Conservation (phyloP, 2,888 invertebrate genomes). For the Tenthredo amoena region DNA sequence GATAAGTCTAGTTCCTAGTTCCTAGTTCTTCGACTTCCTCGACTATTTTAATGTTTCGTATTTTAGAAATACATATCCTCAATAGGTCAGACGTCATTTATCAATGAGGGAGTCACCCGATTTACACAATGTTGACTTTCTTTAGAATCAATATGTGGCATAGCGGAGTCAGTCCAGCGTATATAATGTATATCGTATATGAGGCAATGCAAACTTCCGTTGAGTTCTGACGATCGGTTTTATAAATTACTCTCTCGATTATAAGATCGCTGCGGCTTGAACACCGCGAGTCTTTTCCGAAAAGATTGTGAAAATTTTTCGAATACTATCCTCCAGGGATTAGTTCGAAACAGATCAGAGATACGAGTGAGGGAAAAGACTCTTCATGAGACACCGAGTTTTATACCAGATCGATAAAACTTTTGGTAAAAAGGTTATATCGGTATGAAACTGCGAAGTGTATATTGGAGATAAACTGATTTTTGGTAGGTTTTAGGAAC, state of each 20-base stretch:
- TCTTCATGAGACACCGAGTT: background rate
- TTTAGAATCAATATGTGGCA: background rate
- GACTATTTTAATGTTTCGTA: background rate
- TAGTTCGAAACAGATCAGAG: background rate
- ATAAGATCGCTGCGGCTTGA: background rate
- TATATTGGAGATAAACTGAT: background rate
- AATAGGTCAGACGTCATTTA: background rate
- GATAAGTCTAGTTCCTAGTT: background rate
- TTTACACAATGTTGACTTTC: background rate
- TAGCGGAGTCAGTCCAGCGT: too few species aligned
- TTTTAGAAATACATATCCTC: background rate
- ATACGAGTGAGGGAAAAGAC: background rate
- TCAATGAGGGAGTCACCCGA: background rate
- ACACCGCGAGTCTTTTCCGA: background rate
- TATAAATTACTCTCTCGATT: background rate
- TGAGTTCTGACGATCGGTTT: background rate
- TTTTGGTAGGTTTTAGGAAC: background rate
- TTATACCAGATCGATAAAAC: background rate
- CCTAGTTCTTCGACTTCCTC: background rate
- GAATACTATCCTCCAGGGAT: background rate
- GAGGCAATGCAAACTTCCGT: background rate
- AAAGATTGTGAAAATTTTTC: background rate
- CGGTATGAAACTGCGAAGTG: background rate
- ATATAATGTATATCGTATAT: background rate
- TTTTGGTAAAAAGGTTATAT: background rate